These are phyloP conservation scores for Parnassius mnemosyne DNA, from an alignment of 2,888 invertebrate species.

Conservation along the genomic window DNA sequence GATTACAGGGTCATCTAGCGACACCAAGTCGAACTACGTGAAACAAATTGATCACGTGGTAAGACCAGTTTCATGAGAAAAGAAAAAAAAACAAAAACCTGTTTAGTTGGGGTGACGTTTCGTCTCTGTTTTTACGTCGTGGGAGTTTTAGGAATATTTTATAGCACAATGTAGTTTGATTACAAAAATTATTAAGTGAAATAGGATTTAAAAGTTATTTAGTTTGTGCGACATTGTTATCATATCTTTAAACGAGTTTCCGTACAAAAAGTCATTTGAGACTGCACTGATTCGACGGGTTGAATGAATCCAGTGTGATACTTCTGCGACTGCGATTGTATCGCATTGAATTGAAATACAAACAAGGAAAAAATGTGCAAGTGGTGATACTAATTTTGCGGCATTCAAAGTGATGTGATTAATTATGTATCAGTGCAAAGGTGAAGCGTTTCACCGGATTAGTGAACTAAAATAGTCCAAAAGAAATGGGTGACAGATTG, in stretches of 20 bases:
- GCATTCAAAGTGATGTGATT: conserved; percentile 28
- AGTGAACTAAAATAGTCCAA: conserved; percentile 44
- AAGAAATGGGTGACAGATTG: conserved; percentile 75
- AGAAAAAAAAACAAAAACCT: conserved; percentile 70
- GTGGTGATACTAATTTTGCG: conserved; percentile 45
- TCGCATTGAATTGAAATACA: conserved; percentile 44
- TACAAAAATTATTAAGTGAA: conserved; percentile 24
- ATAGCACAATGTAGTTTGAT: conserved; percentile 34
- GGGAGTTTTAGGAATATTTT: conserved; percentile 42
- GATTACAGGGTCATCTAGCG: conserved; percentile 52
- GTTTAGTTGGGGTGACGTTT: conserved; percentile 69
- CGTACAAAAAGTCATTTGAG: conserved; percentile 26
- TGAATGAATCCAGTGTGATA: conserved; percentile 37
- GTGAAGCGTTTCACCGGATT: conserved; percentile 24
- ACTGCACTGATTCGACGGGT: conserved; percentile 23
- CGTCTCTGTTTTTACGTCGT: conserved; percentile 65
- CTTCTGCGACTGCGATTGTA: conserved; percentile 42
- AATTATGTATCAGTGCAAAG: conserved; percentile 31
- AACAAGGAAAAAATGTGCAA: conserved; percentile 59
- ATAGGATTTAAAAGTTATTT: conserved; percentile 18
- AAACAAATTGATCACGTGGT: conserved; percentile 59
- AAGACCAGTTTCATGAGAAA: conserved; percentile 40
- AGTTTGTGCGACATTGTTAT: conserved; percentile 10
- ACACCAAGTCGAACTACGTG: conserved; percentile 37
- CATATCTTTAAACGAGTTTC: conserved; percentile 11